A percentile compares a stretch with the other conserved stretches of the same genome.
phyloP scores from a whole-genome alignment of 1,140 invertebrate genomes.

The Drosophila orena region DNA sequence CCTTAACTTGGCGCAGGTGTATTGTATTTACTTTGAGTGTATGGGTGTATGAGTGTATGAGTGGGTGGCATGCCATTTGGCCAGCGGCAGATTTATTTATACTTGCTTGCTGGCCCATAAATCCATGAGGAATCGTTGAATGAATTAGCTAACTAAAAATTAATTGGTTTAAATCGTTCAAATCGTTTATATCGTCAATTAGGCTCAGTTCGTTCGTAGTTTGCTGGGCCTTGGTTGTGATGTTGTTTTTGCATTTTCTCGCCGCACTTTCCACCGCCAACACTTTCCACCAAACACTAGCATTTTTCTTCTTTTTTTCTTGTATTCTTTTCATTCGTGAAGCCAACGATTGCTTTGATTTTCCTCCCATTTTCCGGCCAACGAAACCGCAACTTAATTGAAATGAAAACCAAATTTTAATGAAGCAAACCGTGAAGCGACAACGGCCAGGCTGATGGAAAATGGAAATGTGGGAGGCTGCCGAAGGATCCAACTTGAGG shows the following conservation, averaged over 20 bases:
- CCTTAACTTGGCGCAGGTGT: conserved; percentile 22
- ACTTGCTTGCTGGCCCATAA: conserved; percentile 22
- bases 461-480: background rate
- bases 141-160: conserved; percentile 34
- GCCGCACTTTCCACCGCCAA: background rate
- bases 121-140: conserved; percentile 3
- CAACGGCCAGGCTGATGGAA: conserved; percentile 11
- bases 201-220: background rate
- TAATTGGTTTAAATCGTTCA: conserved; percentile 20
- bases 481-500: background rate
- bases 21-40: conserved; percentile 42
- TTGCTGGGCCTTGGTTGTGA: background rate
- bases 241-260: background rate
- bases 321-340: conserved; percentile 19
- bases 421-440: conserved; percentile 63
- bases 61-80: conserved; percentile 34
- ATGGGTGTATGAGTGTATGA: too few species aligned
- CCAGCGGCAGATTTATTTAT: background rate
- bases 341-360: conserved; percentile 58
- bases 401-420: conserved; percentile 77
- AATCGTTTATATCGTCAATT: background rate
- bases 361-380: conserved; percentile 55
- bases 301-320: conserved; percentile 8
- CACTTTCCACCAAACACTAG: conserved; percentile 7
- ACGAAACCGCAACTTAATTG: conserved; percentile 71